Percentiles rank a stretch among this genome's conserved stretches.
Evolutionary conservation across 2,113 vertebrate genomes (phyloP).

Genomic region (Clarias macrocephalus): DNA sequence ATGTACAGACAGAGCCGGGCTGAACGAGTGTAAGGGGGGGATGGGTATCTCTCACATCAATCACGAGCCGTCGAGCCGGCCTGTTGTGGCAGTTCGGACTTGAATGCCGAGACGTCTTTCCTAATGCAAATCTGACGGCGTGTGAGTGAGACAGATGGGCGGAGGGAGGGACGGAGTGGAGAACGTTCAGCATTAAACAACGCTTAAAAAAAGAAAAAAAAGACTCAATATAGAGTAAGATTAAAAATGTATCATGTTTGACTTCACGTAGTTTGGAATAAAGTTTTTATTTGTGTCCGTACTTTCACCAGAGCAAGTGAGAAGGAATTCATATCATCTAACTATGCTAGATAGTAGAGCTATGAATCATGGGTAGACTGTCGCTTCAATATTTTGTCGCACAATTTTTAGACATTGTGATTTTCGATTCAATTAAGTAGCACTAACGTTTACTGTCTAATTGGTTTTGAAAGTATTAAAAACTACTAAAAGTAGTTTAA

Average conservation of each 20-base stretch:
- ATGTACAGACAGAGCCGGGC: constrained; percentile 76
- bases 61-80: constrained; percentile 68
- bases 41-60: constrained; percentile 75
- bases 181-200: not conserved
- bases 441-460: too few relatives aligned
- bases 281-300: not conserved
- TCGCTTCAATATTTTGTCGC: too few relatives aligned
- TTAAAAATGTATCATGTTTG: not conserved
- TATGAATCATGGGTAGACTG: too few relatives aligned
- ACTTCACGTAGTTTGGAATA: not conserved
- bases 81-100: constrained; percentile 68
- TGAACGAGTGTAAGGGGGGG: constrained; percentile 60
- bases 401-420: too few relatives aligned
- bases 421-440: too few relatives aligned
- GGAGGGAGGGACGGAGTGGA: not conserved
- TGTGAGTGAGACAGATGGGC: constrained; percentile 2
- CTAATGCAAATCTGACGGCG: constrained; percentile 24
- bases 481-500: too few relatives aligned
- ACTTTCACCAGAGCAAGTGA: not conserved
- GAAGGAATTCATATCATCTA: not conserved
- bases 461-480: too few relatives aligned
- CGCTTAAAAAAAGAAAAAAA: too few relatives aligned
- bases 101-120: constrained; percentile 58
- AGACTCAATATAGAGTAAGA: too few relatives aligned
- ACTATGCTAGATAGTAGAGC: too few relatives aligned